Evolutionary conservation across 2,888 invertebrate species (phyloP).

Genomic region (Pseudococcus viburni): DNA sequence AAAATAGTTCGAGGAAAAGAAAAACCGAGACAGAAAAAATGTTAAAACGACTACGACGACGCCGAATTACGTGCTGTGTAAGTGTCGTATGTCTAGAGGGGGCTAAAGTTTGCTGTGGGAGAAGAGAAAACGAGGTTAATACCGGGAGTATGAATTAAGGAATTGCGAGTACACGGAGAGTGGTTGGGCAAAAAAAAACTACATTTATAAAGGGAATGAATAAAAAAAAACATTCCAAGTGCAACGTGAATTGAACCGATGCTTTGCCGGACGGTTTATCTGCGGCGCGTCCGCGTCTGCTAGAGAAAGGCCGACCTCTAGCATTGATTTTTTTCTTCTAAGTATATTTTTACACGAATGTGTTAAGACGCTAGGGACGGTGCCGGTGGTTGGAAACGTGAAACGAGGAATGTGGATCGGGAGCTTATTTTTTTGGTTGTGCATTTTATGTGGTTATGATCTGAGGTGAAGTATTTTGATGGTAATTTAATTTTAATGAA

Average conservation of each 20-base stretch:
- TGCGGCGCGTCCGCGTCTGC: background rate
- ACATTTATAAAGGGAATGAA: background rate
- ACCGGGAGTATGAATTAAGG: background rate
- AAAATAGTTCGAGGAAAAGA: background rate
- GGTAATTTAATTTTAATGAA: too few relatives aligned
- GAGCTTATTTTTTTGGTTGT: too few relatives aligned
- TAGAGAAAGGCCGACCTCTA: background rate
- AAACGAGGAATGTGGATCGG: too few relatives aligned
- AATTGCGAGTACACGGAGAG: background rate
- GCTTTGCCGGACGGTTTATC: constrained; percentile 9
- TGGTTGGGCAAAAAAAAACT: background rate
- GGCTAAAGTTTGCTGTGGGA: background rate
- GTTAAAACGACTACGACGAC: background rate
- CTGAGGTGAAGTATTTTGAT: too few relatives aligned
- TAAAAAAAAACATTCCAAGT: background rate
- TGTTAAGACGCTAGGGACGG: background rate
- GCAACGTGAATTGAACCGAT: background rate
- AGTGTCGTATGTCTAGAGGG: background rate
- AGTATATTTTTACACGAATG: background rate
- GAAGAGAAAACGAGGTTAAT: background rate
- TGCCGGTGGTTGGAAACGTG: too few relatives aligned
- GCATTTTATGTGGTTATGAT: too few relatives aligned
- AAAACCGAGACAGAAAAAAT: background rate
- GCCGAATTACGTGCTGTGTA: background rate
- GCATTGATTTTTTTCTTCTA: constrained; percentile 3